Evolutionary conservation across 2,113 vertebrate genomes (phyloP).

Genomic region (Centrocercus urophasianus): DNA sequence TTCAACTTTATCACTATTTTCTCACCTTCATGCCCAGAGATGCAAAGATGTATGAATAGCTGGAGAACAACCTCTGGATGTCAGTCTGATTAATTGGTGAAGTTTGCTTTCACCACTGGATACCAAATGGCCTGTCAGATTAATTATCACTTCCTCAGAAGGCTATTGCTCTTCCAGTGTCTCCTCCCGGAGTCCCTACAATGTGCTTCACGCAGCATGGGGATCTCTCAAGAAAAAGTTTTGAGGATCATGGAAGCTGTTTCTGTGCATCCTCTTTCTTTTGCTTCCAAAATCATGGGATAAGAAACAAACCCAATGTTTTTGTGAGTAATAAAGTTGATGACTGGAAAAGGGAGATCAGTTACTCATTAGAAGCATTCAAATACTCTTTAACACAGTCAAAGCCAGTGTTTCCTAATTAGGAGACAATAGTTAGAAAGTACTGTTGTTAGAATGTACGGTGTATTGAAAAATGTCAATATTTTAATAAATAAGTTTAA

Average conservation of each 20-base stretch:
- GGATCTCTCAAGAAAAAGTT: accelerated
- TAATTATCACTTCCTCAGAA: constrained; percentile 8
- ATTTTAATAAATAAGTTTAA: not conserved
- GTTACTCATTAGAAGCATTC: not conserved
- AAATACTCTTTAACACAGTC: not conserved
- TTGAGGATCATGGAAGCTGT: accelerated
- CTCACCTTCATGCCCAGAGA: not conserved
- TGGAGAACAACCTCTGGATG: constrained; percentile 16
- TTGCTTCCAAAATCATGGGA: not conserved
- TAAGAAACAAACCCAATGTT: not conserved
- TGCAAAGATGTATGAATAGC: not conserved
- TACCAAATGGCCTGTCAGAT: not conserved
- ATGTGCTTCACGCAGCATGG: not conserved
- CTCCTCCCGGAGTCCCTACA: not conserved
- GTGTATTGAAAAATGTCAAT: not conserved
- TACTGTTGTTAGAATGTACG: not conserved
- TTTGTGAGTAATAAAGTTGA: not conserved
- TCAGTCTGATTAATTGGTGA: constrained; percentile 47
- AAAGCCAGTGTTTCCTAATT: not conserved
- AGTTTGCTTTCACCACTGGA: constrained; percentile 1
- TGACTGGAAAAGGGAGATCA: not conserved
- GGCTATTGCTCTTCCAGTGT: not conserved
- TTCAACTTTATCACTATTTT: not conserved
- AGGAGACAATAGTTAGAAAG: not conserved
- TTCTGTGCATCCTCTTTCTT: not conserved